Percentiles rank a stretch among this genome's conserved stretches.
Conservation (phyloP, 30 jellyfish, hydroid and myxozoan genomes). For the Haliclystus octoradiatus region DNA sequence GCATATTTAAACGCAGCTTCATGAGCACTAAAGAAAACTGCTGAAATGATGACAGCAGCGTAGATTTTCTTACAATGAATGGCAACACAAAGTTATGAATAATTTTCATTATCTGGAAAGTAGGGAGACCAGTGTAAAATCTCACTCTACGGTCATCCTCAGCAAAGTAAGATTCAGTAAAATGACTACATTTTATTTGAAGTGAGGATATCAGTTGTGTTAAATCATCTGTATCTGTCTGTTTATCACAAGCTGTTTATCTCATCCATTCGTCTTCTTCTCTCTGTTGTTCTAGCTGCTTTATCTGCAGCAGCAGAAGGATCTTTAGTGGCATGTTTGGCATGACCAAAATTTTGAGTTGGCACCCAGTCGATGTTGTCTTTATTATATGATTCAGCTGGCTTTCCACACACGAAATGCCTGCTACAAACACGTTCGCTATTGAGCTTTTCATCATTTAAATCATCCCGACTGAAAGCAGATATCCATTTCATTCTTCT, state of each 20-base stretch:
- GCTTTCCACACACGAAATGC: conserved; percentile 5
- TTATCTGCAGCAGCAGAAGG: conserved; percentile 3
- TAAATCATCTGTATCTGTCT: no score
- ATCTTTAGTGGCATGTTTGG: conserved; percentile 2
- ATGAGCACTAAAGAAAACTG: conserved; percentile 25
- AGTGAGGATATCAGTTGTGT: no score
- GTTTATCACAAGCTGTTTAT: no score
- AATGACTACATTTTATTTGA: no score
- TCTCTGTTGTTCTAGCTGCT: conserved; percentile 9
- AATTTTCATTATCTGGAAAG: conserved; percentile 24
- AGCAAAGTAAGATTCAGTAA: conserved; percentile 19
- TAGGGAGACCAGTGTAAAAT: conserved; percentile 36
- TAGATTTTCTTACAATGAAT: conserved; percentile 10
- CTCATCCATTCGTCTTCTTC: conserved; percentile 6
- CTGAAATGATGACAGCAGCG: conserved; percentile 13
- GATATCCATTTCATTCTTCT: not conserved
- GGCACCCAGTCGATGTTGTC: conserved; percentile 8
- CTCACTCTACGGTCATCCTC: conserved; percentile 26
- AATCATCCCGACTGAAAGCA: conserved; percentile 12
- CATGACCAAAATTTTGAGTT: conserved; percentile 3
- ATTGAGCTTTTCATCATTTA: conserved; percentile 2
- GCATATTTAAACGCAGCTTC: conserved; percentile 21
- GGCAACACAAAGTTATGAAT: conserved; percentile 22
- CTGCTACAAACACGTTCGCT: conserved; percentile 13
- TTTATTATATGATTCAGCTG: conserved; percentile 8